Conservation (phyloP, 1,140 invertebrate species). For the Gonioctena quinquepunctata region DNA sequence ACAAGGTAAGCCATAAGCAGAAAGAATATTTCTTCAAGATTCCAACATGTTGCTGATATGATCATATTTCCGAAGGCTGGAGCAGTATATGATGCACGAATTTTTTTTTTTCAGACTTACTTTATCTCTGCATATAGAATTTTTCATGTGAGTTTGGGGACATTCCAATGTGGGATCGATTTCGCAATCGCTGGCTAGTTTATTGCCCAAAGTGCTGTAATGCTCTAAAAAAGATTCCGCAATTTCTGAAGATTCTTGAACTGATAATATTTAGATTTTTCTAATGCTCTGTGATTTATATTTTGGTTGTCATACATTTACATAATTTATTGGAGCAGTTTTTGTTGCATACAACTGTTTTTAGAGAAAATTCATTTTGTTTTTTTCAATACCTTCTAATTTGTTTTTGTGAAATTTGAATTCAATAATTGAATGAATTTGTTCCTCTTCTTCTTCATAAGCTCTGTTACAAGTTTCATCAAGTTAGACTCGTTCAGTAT, state of each 20-base stretch:
- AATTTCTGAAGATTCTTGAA: not conserved
- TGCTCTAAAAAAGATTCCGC: not conserved
- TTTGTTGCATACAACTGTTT: not conserved
- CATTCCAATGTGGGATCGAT: not conserved
- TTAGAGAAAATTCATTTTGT: not conserved
- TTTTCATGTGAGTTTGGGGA: not conserved
- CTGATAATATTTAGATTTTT: not conserved
- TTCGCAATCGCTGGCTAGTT: not conserved
- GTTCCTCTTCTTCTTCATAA: too few species aligned
- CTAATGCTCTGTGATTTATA: not conserved
- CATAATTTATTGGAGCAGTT: not conserved
- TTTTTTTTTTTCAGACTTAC: not conserved
- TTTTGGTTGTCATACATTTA: not conserved
- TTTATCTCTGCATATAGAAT: not conserved
- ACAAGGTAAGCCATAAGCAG: too few species aligned
- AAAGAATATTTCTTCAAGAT: too few species aligned
- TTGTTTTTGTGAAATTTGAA: not conserved
- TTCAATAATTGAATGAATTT: too few species aligned
- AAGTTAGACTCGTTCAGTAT: too few species aligned
- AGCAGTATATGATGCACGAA: too few species aligned
- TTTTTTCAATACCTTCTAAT: not conserved
- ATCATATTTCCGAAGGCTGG: too few species aligned
- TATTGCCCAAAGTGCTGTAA: not conserved
- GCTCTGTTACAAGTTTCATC: too few species aligned
- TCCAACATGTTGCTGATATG: too few species aligned